Evolutionary conservation across 2,797 vertebrate species (phyloP).

Genomic region (Buceros bicornis): DNA sequence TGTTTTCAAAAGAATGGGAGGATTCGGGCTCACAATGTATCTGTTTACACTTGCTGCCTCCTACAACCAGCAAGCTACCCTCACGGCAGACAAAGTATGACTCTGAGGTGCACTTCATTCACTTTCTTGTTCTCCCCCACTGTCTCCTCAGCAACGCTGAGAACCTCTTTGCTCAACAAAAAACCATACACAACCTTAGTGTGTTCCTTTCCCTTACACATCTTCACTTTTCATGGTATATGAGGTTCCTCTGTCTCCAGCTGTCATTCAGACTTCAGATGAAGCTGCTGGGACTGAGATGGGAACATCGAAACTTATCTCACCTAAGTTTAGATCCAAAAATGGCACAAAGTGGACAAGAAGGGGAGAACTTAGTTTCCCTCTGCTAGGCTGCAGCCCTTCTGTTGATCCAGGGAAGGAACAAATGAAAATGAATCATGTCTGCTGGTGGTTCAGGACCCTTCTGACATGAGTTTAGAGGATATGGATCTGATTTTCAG

Average conservation of each 20-base stretch:
- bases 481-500: background rate
- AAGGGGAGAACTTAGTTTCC: background rate
- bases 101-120: background rate
- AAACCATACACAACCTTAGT: background rate
- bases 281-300: background rate
- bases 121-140: background rate
- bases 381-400: background rate
- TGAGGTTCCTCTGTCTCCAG: background rate
- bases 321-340: background rate
- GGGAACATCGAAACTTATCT: background rate
- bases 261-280: background rate
- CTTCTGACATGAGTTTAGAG: rapidly evolving
- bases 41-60: background rate
- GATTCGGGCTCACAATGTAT: background rate
- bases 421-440: background rate
- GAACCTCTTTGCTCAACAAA: background rate
- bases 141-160: background rate
- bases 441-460: background rate
- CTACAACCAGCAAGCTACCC: background rate
- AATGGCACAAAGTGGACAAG: background rate
- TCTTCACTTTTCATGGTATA: background rate
- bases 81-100: background rate
- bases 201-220: background rate
- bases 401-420: background rate
- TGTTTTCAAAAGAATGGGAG: background rate